These are phyloP conservation scores for Zaprionus kolodkinae DNA, from an alignment of 1,140 invertebrate genomes.

Conservation along the genomic window DNA sequence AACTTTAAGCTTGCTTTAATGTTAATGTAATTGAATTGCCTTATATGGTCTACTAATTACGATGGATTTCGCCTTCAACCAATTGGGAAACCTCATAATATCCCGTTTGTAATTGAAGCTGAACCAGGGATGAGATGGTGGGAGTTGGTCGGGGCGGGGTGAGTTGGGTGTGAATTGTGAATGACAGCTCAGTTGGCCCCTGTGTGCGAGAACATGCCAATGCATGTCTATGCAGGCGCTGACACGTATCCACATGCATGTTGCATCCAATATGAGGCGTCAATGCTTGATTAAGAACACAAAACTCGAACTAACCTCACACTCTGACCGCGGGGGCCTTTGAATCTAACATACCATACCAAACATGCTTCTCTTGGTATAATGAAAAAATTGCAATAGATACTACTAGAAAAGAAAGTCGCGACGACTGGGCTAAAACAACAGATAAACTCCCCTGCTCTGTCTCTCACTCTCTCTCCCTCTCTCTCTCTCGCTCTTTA, in stretches of 20 bases:
- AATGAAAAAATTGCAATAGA: conserved; percentile 73
- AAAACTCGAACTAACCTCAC: background rate
- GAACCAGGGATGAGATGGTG: too few species aligned
- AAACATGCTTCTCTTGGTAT: conserved; percentile 29
- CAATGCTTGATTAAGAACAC: conserved; percentile 58
- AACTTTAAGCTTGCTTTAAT: too few species aligned
- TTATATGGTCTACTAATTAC: background rate
- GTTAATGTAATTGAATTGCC: background rate
- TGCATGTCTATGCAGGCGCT: conserved; percentile 6
- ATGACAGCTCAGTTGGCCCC: background rate
- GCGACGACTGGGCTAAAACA: conserved; percentile 46
- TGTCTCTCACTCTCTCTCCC: background rate
- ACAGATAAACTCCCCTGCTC: conserved; percentile 17
- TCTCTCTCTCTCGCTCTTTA: background rate
- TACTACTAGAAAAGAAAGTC: conserved; percentile 26
- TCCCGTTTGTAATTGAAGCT: conserved; percentile 4
- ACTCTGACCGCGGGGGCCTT: background rate
- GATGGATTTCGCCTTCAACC: background rate
- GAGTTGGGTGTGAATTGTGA: background rate
- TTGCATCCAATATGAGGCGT: conserved; percentile 12
- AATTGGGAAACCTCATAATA: background rate
- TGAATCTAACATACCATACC: too few species aligned
- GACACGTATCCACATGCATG: conserved; percentile 28
- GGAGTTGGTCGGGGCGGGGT: background rate
- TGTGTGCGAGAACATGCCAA: background rate